Base-by-base conservation (phyloP, 2,113 vertebrate genomes). In the Lanius collurio region DNA sequence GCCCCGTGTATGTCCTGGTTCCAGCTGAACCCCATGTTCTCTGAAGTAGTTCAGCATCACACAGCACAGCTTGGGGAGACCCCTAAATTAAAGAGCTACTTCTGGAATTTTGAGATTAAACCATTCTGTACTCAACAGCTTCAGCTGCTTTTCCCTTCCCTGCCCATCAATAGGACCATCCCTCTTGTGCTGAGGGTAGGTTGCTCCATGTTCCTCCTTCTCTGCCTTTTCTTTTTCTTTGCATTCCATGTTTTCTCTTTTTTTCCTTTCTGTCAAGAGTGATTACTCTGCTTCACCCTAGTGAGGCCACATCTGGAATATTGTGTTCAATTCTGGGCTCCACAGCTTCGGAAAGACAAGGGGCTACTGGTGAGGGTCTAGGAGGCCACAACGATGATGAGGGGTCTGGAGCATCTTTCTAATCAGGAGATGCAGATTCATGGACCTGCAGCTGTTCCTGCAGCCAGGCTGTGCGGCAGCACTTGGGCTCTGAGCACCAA, bases 351-450 rank as follows among this genome's bases (percentile, higher is more conserved):
- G 14, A 28, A 13, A 2, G 73, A 35, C 33, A 15, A 26, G 64
- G 63, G 15, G 55, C 46, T 28, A 3, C 33, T 44, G 62, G 2
- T 18, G 63, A 28, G 63, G 46, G 13, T 22, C 26, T 22, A 14
- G 60, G 42, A 57, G 82, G 19, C 15, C n/a, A 10, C 19, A 3
- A 3, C 1, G 62, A 5, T 42, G 44, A 1, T 16, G 21, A 21
- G 44, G 52, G 68, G 13, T 22, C 35, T 57, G 83, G 52, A 57
- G 62, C 60, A 5, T 7, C 8, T 41, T 42, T 41, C 5, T 21
- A 7, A 1, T 18, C 24, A 75, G 83, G 42, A 30, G 31, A 0
- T 30, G 63, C 1, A 3, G 62, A 14, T 21, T 10, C 0, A 2
- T 11, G n/a, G 27, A 46, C 83, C n/a, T 39, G 1, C 33, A 63